Conservation (phyloP, 2,113 vertebrate genomes). For the Morone saxatilis region DNA sequence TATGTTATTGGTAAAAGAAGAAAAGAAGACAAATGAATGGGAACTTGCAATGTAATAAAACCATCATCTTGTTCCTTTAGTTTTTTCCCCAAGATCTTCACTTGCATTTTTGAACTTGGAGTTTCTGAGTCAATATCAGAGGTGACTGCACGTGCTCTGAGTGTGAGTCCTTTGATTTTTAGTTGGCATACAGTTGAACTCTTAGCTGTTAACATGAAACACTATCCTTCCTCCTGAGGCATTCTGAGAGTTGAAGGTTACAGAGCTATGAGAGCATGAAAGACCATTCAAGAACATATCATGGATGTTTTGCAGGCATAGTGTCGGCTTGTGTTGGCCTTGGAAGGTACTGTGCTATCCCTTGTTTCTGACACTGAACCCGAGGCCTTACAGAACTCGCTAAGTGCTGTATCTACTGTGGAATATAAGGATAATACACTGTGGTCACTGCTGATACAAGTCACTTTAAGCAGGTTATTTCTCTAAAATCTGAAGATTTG, state of each 20-base stretch:
- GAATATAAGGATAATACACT: conserved; percentile 19
- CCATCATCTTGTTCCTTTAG: background rate
- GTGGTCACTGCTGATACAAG: conserved; percentile 28
- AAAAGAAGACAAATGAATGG: background rate
- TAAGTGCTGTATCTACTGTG: conserved; percentile 18
- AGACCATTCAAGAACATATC: conserved; percentile 39
- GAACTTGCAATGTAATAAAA: background rate
- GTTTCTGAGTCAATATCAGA: conserved; percentile 40
- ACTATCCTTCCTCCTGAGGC: conserved; percentile 39
- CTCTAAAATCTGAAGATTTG: background rate
- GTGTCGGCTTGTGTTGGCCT: conserved; percentile 28
- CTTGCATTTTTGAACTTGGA: conserved; percentile 36
- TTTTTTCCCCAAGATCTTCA: background rate
- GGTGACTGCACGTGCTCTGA: conserved; percentile 27
- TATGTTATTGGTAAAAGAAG: background rate
- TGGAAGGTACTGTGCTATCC: background rate
- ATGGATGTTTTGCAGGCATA: conserved; percentile 22
- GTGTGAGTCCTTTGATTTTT: conserved; percentile 55
- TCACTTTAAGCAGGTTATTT: conserved; percentile 11
- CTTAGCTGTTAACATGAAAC: conserved; percentile 55
- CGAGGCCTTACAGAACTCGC: background rate
- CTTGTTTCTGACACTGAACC: conserved; percentile 33
- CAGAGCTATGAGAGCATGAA: conserved; percentile 51
- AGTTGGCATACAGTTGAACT: conserved; percentile 55
- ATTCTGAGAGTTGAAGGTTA: conserved; percentile 52